A percentile compares a stretch with the other conserved stretches of the same genome.
Evolutionary conservation across 2,113 vertebrate genomes (phyloP).

Genomic region (Pithys albifrons): DNA sequence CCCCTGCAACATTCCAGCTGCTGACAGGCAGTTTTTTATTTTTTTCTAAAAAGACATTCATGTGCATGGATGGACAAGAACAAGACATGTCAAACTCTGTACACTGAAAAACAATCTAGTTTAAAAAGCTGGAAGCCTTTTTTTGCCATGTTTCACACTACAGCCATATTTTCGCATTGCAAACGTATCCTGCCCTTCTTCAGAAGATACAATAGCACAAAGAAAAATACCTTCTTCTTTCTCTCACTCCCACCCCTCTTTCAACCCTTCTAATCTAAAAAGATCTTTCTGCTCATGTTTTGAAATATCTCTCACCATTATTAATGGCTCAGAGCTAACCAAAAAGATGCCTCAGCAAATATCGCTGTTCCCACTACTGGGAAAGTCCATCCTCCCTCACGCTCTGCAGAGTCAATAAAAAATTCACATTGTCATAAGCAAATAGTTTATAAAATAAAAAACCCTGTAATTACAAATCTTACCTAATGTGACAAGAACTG

Average conservation of each 20-base stretch:
- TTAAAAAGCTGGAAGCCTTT: neutral
- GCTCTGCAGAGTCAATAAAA: neutral
- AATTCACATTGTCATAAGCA: neutral
- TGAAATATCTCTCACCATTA: neutral
- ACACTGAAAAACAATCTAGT: neutral
- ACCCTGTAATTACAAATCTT: neutral
- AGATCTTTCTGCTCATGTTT: neutral
- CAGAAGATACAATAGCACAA: neutral
- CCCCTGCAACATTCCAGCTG: neutral
- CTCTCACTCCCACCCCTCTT: neutral
- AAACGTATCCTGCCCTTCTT: neutral
- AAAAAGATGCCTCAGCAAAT: slow-evolving; percentile 18
- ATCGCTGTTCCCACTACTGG: accelerated
- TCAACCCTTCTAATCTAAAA: neutral
- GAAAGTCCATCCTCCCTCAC: neutral
- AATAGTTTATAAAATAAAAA: neutral
- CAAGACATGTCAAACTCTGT: neutral
- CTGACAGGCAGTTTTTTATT: neutral
- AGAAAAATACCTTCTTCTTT: neutral
- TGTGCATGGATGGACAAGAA: neutral
- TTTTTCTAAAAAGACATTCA: neutral
- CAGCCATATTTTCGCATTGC: neutral
- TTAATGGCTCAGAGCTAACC: neutral
- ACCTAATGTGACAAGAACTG: neutral
- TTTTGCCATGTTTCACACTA: neutral